These are phyloP conservation scores for Rana temporaria DNA, from an alignment of 2,113 vertebrate species.

Conservation along the genomic window DNA sequence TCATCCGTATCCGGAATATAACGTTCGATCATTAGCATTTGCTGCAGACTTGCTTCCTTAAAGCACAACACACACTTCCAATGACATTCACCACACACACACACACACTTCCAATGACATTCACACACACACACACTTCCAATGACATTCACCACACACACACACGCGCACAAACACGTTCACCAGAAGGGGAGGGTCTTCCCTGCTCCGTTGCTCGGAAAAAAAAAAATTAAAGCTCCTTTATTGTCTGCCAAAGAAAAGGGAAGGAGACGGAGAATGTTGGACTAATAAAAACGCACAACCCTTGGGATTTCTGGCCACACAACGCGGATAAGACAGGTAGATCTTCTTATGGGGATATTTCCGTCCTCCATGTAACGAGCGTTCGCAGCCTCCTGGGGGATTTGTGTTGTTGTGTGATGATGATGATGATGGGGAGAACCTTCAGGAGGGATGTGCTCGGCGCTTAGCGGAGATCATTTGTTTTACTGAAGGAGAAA, in stretches of 20 bases:
- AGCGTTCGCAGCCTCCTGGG: not conserved
- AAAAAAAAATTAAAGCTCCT: slow-evolving; percentile 3
- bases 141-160: not conserved
- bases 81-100: slow-evolving; percentile 18
- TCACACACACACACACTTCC: slow-evolving; percentile 1
- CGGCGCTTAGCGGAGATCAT: not conserved
- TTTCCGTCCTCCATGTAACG: not conserved
- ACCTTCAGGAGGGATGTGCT: not conserved
- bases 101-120: too few relatives aligned
- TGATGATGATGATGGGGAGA: too few relatives aligned
- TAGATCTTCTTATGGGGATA: not conserved
- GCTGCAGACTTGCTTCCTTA: slow-evolving; percentile 14
- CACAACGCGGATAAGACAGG: slow-evolving; percentile 19
- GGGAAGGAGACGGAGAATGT: slow-evolving; percentile 4
- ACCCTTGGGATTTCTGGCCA: not conserved
- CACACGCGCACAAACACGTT: slow-evolving; percentile 8
- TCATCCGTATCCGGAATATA: not conserved
- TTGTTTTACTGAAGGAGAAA: not conserved
- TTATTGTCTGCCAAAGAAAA: slow-evolving; percentile 16
- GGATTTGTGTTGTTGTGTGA: not conserved
- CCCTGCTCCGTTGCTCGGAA: slow-evolving; percentile 18
- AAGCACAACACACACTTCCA: slow-evolving; percentile 14
- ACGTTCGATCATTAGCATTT: not conserved
- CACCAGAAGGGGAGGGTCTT: slow-evolving; percentile 14
- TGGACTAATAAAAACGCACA: slow-evolving; percentile 2